Evolutionary conservation across 2,797 vertebrate genomes (phyloP).

Genomic region (Nasua narica): DNA sequence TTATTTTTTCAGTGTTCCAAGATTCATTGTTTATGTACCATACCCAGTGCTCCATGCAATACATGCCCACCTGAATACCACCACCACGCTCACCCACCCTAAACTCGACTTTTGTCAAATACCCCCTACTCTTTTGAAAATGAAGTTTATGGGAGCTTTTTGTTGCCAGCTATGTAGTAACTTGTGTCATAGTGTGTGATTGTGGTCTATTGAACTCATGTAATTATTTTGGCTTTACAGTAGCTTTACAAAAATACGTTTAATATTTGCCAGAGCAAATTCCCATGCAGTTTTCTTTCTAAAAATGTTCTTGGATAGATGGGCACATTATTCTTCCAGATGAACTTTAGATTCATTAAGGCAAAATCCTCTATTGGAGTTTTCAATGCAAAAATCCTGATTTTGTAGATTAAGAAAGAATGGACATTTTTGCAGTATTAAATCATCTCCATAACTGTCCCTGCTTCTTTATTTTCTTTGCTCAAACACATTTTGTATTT

Average conservation of each 20-base stretch:
- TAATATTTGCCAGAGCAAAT: neutral
- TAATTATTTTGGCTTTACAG: conserved; percentile 6
- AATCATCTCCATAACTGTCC: neutral
- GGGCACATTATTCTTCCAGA: conserved; percentile 20
- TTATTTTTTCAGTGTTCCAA: no score
- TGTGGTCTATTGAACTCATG: neutral
- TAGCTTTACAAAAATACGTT: conserved; percentile 33
- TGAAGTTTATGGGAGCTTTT: neutral
- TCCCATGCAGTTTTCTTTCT: neutral
- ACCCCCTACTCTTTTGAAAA: neutral
- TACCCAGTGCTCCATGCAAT: no score
- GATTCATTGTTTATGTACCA: no score
- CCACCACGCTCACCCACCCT: neutral
- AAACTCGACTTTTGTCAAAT: neutral
- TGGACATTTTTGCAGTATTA: neutral
- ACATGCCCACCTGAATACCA: no score
- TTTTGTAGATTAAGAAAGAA: conserved; percentile 20
- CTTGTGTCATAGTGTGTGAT: neutral
- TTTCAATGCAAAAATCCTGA: neutral
- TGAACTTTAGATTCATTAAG: conserved; percentile 20
- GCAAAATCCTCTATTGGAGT: neutral
- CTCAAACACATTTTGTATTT: neutral
- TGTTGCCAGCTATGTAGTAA: neutral
- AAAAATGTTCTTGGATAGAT: conserved; percentile 25
- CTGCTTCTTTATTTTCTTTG: neutral